Conservation (phyloP, 1,140 invertebrate genomes). For the Drosophila oshimai region DNA sequence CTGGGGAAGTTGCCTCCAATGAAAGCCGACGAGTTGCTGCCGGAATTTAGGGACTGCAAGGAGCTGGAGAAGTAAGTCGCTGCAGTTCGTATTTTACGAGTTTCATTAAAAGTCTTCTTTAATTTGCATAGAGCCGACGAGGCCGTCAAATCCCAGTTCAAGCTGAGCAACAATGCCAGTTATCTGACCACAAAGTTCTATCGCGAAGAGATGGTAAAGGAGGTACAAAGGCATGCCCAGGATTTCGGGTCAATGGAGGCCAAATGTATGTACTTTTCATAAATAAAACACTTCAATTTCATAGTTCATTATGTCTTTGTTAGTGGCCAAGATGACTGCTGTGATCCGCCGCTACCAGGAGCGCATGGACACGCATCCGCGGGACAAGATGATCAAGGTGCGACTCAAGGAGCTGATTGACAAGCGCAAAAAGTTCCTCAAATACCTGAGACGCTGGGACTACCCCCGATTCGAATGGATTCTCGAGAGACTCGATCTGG, state of each 20-base stretch:
- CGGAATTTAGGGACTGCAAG: conserved; percentile 83
- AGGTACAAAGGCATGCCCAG: conserved; percentile 84
- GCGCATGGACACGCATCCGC: conserved; percentile 83
- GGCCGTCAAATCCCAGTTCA: conserved; percentile 85
- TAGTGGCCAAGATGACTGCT: conserved; percentile 85
- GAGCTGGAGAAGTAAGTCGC: conserved; percentile 84
- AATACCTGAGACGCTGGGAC: conserved; percentile 87
- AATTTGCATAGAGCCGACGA: conserved; percentile 83
- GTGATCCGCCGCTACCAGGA: conserved; percentile 85
- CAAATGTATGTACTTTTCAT: conserved; percentile 82
- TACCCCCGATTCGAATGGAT: conserved; percentile 94
- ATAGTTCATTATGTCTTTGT: not conserved
- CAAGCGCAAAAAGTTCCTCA: conserved; percentile 88
- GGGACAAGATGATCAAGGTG: conserved; percentile 84
- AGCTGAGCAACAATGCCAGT: conserved; percentile 84
- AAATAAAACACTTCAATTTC: not conserved
- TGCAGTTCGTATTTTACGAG: accelerated
- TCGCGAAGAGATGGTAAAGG: conserved; percentile 82
- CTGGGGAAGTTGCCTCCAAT: conserved; percentile 82
- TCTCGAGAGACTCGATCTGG: conserved; percentile 90
- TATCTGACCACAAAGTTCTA: conserved; percentile 74
- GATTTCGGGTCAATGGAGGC: conserved; percentile 85
- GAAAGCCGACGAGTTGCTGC: conserved; percentile 72
- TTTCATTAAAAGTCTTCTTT: not conserved
- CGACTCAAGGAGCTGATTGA: conserved; percentile 89